phyloP scores from a whole-genome alignment of 1,140 invertebrate species.

The Panulirus ornatus region DNA sequence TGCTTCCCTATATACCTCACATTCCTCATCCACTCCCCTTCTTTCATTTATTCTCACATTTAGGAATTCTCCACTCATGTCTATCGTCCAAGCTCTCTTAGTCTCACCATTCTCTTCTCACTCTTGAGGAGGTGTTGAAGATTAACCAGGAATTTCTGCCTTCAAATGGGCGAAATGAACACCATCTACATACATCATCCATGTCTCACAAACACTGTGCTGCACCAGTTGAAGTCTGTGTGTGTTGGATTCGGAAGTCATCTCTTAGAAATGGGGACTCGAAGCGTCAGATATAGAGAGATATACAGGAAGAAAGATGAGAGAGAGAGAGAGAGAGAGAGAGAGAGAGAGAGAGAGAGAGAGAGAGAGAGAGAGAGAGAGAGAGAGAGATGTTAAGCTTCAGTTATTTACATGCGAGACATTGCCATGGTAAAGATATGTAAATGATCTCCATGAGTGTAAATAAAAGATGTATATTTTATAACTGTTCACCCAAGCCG shows the following conservation, averaged over 20 bases:
- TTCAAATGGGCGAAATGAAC: background rate
- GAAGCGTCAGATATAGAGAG: background rate
- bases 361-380: background rate
- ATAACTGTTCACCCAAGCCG: background rate
- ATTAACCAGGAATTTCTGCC: background rate
- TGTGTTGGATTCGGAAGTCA: background rate
- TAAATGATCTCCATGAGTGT: background rate
- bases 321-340: background rate
- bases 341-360: background rate
- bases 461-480: background rate
- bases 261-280: background rate
- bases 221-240: background rate
- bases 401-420: background rate
- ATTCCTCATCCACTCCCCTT: too few species aligned
- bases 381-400: background rate
- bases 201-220: too few species aligned
- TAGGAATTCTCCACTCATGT: too few species aligned
- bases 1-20: too few species aligned
- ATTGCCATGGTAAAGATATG: background rate
- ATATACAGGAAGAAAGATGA: background rate
- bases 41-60: too few species aligned
- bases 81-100: too few species aligned
- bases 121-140: background rate
- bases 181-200: too few species aligned
- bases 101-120: too few species aligned